Conservation (phyloP, 2,888 invertebrate species). For the Hyalella azteca region DNA sequence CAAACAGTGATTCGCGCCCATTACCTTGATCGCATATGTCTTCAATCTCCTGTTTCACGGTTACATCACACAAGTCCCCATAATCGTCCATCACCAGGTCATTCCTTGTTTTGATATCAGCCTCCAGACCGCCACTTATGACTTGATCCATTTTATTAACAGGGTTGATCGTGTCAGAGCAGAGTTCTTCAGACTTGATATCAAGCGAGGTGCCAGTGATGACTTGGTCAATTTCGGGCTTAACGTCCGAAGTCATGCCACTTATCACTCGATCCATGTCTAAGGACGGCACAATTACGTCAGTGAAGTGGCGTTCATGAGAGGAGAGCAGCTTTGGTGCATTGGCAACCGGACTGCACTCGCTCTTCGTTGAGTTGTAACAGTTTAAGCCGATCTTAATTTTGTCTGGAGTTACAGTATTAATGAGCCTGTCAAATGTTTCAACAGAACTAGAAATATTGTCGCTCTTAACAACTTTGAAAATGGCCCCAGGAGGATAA, state of each 20-base stretch:
- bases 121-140: slow-evolving; percentile 17
- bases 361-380: background rate
- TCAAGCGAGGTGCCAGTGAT: background rate
- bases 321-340: background rate
- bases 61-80: background rate
- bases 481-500: background rate
- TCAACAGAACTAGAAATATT: background rate
- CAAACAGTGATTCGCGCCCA: background rate
- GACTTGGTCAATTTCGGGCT: slow-evolving; percentile 3
- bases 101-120: slow-evolving; percentile 1
- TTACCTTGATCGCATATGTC: background rate
- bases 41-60: background rate
- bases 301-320: too few species aligned
- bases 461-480: slow-evolving; percentile 26
- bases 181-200: background rate
- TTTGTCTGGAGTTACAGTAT: background rate
- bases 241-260: background rate
- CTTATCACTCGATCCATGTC: background rate
- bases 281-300: background rate
- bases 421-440: background rate
- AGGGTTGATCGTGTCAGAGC: slow-evolving; percentile 13
- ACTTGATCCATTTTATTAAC: slow-evolving; percentile 23
- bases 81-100: background rate
- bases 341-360: background rate
- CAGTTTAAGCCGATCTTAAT: background rate